Evolutionary conservation across 1,140 invertebrate genomes (phyloP).

Genomic region (Latrodectus geometricus): DNA sequence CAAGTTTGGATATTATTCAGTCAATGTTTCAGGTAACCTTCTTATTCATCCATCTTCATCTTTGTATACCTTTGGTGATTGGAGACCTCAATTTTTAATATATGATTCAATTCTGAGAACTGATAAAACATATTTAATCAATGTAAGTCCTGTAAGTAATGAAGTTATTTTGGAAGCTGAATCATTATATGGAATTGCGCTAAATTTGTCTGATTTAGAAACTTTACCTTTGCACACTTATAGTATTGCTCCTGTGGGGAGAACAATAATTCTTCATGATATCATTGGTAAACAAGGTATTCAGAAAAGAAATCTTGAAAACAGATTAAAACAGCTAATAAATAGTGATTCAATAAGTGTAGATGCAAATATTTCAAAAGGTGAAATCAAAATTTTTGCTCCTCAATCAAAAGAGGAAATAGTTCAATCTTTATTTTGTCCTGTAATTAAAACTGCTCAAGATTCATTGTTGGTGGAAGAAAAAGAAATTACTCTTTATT

Average conservation of each 20-base stretch:
- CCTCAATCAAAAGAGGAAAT: background rate
- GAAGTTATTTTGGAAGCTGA: constrained; percentile 4
- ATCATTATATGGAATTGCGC: background rate
- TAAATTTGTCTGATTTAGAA: constrained; percentile 23
- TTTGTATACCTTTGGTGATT: constrained; percentile 77
- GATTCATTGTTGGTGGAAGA: constrained; percentile 20
- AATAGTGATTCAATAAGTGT: constrained; percentile 5
- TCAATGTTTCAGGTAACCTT: constrained; percentile 84
- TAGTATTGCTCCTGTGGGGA: constrained; percentile 32
- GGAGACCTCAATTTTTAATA: constrained; percentile 44
- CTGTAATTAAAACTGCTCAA: constrained; percentile 15
- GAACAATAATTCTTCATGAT: constrained; percentile 21
- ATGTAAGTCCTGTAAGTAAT: constrained; percentile 27
- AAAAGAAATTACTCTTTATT: constrained; percentile 24
- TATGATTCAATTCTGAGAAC: constrained; percentile 53
- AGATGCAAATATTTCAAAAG: constrained; percentile 44
- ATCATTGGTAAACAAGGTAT: constrained; percentile 33
- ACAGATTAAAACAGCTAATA: constrained; percentile 26
- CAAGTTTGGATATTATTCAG: constrained; percentile 84
- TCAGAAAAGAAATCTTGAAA: constrained; percentile 29
- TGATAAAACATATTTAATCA: constrained; percentile 39
- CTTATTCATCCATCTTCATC: constrained; percentile 91
- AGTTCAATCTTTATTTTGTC: constrained; percentile 3
- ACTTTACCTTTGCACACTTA: background rate
- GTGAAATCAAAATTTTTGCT: constrained; percentile 29